These are phyloP conservation scores for Thereuonema tuberculata DNA, from an alignment of 1,140 invertebrate species.

Conservation along the genomic window DNA sequence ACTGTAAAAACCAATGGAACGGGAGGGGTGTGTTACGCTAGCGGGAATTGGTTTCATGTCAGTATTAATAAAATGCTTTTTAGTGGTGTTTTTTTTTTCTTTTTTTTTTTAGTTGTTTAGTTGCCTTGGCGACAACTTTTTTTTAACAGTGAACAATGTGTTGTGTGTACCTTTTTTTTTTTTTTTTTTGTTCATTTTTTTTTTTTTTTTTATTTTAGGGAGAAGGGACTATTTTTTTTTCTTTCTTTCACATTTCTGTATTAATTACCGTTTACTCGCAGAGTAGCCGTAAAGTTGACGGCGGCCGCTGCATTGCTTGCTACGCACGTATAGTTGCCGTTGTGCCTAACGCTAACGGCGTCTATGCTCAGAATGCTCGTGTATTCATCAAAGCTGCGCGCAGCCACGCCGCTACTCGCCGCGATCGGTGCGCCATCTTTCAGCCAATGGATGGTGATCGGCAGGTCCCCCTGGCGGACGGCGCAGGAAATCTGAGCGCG, in stretches of 20 bases:
- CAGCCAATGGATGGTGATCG: conserved; percentile 10
- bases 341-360: conserved; percentile 62
- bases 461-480: conserved; percentile 28
- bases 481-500: conserved; percentile 53
- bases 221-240: background rate
- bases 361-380: conserved; percentile 78
- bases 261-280: conserved; percentile 31
- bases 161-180: background rate
- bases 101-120: background rate
- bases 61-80: background rate
- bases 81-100: background rate
- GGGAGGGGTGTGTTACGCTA: conserved; percentile 4
- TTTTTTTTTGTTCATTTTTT: background rate
- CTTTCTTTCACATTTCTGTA: background rate
- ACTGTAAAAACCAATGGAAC: conserved; percentile 17
- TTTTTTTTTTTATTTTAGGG: background rate
- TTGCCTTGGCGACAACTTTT: too few species aligned
- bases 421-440: conserved; percentile 35
- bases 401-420: conserved; percentile 33
- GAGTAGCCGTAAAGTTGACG: conserved; percentile 28
- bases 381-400: conserved; percentile 63
- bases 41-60: background rate
- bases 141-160: too few species aligned
- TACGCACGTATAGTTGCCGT: conserved; percentile 77
- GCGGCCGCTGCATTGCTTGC: conserved; percentile 42